Conservation (phyloP, 2,797 vertebrate species). For the Sebastes paucispinis region DNA sequence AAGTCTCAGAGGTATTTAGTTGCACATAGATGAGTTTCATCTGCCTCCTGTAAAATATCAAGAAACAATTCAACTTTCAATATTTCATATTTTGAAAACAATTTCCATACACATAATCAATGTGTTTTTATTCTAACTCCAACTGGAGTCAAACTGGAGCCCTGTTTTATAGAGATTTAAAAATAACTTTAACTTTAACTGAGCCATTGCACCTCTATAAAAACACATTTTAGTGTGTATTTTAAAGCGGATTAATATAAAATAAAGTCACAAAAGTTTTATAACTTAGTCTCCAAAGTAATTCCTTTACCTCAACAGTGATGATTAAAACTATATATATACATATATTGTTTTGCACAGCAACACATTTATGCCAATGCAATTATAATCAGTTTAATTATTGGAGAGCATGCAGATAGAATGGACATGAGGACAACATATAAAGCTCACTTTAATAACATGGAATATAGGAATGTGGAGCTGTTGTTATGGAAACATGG, state of each 20-base stretch:
- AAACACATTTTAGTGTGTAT: conserved; percentile 17
- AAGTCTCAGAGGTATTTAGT: conserved; percentile 5
- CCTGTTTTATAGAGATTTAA: conserved; percentile 16
- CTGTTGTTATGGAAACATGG: conserved; percentile 9
- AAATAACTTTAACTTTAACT: background rate
- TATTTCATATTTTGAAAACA: background rate
- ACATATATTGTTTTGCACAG: conserved; percentile 48
- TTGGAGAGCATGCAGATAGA: conserved; percentile 29
- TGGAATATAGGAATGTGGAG: conserved; percentile 20
- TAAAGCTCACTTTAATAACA: conserved; percentile 3
- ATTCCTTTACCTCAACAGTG: conserved; percentile 43
- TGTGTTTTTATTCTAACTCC: conserved; percentile 1
- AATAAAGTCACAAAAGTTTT: background rate
- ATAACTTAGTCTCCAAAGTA: conserved; percentile 32
- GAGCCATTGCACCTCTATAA: conserved; percentile 6
- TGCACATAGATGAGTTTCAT: conserved; percentile 19
- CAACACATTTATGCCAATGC: conserved; percentile 1
- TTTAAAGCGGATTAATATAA: conserved; percentile 18
- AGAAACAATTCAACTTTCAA: background rate
- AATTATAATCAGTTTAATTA: conserved; percentile 8
- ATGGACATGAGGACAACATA: background rate
- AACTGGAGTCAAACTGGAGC: background rate
- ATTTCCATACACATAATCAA: background rate
- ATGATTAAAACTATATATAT: conserved; percentile 19
- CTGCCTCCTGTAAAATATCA: background rate